Evolutionary conservation across 2,888 invertebrate species (phyloP), one percentile per base, ranked within the genome.

Genomic region (Ennomos erosarius): DNA sequence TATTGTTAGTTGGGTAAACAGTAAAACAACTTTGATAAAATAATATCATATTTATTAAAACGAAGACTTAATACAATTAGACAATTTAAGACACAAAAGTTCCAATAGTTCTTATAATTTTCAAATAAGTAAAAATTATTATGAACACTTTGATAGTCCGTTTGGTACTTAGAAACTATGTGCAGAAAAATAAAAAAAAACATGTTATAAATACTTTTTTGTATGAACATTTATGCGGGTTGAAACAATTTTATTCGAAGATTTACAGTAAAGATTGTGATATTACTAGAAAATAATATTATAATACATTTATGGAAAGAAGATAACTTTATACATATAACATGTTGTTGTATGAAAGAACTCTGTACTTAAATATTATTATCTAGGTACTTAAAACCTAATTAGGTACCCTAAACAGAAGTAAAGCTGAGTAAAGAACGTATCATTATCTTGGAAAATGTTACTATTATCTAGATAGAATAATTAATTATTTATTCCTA

Each of bases 141-240:
- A 71, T 78, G 78, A 78, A 78, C 78, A 78, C 79, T 73, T 72
- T 66, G 65, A 74, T 68, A 63, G 68, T 69, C 68, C 59, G 60
- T 63, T 67, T 69, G 60, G 62, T 69, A 62, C 58, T 62, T 62
- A 62, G 36, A 52, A 49, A 55, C 55, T 59, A 55, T 46, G 37
- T 36, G 44, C n/a, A 43, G 26, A 40, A 49, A 37, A 39, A 11
- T 34, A n/a, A n/a, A n/a, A n/a, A n/a, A n/a, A n/a, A n/a, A n/a
- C n/a, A n/a, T n/a, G n/a, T n/a, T n/a, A n/a, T 26, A 10, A 43
- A 10, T 10, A 10, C 4, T 13, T 26, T 26, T 26, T 26, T 5
- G 1, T 26, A 26, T 26, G 26, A 4, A 26, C 3, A 6, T 6
- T 26, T 26, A 26, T 6, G 6, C 26, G 26, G 26, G 4, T 6